phyloP scores from a whole-genome alignment of 2,113 vertebrate genomes.

The Scortum barcoo region DNA sequence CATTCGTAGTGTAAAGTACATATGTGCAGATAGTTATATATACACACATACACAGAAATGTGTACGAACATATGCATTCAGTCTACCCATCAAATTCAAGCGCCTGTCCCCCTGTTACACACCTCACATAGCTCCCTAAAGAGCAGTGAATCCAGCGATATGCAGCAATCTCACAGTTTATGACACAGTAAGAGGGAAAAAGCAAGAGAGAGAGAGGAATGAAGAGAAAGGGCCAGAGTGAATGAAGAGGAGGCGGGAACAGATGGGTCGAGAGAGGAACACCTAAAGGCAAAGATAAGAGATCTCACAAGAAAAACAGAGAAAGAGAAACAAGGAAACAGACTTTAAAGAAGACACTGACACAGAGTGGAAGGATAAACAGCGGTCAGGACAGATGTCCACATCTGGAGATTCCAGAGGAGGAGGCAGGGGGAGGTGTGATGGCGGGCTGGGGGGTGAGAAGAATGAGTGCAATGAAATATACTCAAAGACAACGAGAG shows the following conservation, averaged over 20 bases:
- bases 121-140: conserved; percentile 43
- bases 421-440: background rate
- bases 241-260: conserved; percentile 45
- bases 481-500: conserved; percentile 76
- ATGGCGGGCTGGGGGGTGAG: conserved; percentile 6
- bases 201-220: conserved; percentile 27
- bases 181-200: conserved; percentile 21
- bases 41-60: background rate
- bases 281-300: conserved; percentile 35
- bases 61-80: conserved; percentile 1
- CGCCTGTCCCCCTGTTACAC: conserved; percentile 10
- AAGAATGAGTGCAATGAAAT: conserved; percentile 74
- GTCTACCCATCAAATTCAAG: conserved; percentile 7
- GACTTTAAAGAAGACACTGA: conserved; percentile 19
- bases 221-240: conserved; percentile 16
- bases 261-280: conserved; percentile 55
- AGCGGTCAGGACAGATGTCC: conserved; percentile 19
- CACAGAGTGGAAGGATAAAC: conserved; percentile 9
- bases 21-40: background rate
- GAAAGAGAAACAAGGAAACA: background rate
- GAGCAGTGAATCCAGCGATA: conserved; percentile 16
- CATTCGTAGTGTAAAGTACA: conserved; percentile 3
- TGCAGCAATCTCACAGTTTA: conserved; percentile 42
- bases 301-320: background rate
- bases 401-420: conserved; percentile 37